Conservation (phyloP, 1,140 invertebrate genomes). For the Oedothorax gibbosus region DNA sequence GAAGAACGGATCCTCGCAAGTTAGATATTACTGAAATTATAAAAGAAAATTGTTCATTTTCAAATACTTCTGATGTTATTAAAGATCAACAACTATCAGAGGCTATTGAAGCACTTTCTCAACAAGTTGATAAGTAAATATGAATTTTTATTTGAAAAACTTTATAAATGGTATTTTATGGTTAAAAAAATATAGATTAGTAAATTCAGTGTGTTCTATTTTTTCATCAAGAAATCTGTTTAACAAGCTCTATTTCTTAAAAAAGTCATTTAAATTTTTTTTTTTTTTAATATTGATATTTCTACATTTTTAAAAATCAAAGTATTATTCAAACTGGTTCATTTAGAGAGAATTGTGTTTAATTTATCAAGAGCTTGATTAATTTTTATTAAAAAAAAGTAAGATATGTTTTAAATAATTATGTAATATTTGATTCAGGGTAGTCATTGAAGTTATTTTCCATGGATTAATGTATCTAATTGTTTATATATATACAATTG, state of each 20-base stretch:
- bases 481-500: too few relatives aligned
- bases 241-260: not conserved
- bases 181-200: not conserved
- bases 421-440: not conserved
- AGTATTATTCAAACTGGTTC: too few relatives aligned
- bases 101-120: slow-evolving; percentile 86
- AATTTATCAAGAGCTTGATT: not conserved
- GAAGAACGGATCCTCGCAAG: slow-evolving; percentile 66
- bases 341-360: not conserved
- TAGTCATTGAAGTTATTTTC: not conserved
- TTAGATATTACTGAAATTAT: slow-evolving; percentile 76
- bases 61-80: slow-evolving; percentile 78
- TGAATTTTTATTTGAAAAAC: not conserved
- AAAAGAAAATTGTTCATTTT: slow-evolving; percentile 75
- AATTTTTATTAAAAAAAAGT: not conserved
- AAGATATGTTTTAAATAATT: not conserved
- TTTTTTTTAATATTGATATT: too few relatives aligned
- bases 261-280: too few relatives aligned
- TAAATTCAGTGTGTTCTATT: not conserved
- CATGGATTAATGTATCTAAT: not conserved
- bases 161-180: not conserved
- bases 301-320: too few relatives aligned
- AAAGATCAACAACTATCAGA: slow-evolving; percentile 84
- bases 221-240: not conserved
- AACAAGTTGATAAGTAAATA: slow-evolving; percentile 80